These are phyloP conservation scores for Epizoanthus illoricatus DNA, from an alignment of 92 coral and sea anemone genomes.

Conservation along the genomic window DNA sequence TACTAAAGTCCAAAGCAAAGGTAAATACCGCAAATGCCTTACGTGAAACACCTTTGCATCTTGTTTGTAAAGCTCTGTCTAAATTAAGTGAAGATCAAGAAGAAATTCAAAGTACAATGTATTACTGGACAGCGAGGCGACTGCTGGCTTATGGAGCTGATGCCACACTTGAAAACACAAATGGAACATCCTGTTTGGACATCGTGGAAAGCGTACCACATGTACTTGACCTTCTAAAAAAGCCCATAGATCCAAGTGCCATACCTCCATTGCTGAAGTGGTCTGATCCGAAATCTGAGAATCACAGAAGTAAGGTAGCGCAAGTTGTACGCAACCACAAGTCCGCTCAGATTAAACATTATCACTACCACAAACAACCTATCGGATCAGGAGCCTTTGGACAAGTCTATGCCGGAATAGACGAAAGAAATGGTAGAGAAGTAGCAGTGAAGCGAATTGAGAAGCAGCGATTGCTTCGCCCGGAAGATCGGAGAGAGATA, in stretches of 20 bases:
- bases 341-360: too few relatives aligned
- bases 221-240: not conserved
- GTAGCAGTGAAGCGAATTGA: too few relatives aligned
- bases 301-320: too few relatives aligned
- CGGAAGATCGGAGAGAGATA: too few relatives aligned
- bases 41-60: not conserved
- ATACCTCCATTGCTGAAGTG: too few relatives aligned
- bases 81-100: not conserved
- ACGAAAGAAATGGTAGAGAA: too few relatives aligned
- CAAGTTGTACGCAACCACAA: too few relatives aligned
- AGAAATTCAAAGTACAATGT: not conserved
- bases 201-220: not conserved
- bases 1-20: not conserved
- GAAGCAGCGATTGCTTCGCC: too few relatives aligned
- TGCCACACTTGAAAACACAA: not conserved
- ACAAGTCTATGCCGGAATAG: too few relatives aligned
- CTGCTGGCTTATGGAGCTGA: conserved; percentile 13
- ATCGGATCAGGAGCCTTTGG: too few relatives aligned
- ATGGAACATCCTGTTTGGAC: not conserved
- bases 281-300: too few relatives aligned
- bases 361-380: too few relatives aligned
- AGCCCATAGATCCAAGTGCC: not conserved
- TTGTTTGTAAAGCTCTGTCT: not conserved
- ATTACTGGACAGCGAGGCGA: not conserved
- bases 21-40: not conserved